Base-by-base conservation (phyloP, 2,113 vertebrate genomes). In the Ondatra zibethicus region DNA sequence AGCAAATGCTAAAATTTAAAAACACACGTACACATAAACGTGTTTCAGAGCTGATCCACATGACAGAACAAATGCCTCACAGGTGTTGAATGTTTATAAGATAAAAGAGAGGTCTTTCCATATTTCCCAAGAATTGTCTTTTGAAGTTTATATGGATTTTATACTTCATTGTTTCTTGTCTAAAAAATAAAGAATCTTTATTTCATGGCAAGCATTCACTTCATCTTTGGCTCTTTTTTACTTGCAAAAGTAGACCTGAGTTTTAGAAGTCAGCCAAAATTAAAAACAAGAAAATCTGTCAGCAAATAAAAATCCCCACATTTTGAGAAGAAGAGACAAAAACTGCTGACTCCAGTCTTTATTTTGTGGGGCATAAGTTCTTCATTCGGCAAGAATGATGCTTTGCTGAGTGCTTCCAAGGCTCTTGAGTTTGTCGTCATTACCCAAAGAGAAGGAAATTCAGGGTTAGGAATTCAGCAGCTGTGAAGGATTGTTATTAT, bases 41-140 rank as follows among this genome's bases (percentile, higher is more conserved):
- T 98, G 97, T 98, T 98, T 98, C 70, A 92, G 8, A 68, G 76
- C 98, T 97, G 95, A 98, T 98, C 93, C 98, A 92, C 98, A 0
- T 98, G 97, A 98, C 97, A 97, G 98, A 98, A 98, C 97, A 97
- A 98, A 97, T 96, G 52, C 97, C 96, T 98, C 88, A 68, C 97
- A 98, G 97, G 97, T 98, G 98, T 96, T 98, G 94, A 97, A 92
- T 92, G 39, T 97, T 97, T 97, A 50, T 10, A 77, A 98, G 96
- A 97, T 98, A 97, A 98, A 97, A 98, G 98, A 98, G 82, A 91
- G 97, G 89, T 94, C 91, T 94, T 98, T 89, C 84, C 96, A 0
- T 97, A 87, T 98, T 97, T 98, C 97, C 89, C 73, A 97, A 97
- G 88, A 97, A 86, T 97, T 97, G 96, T 96, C 97, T 97, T 98